Evolutionary conservation across 2,797 vertebrate genomes (phyloP).

Genomic region (Botia kubotai): DNA sequence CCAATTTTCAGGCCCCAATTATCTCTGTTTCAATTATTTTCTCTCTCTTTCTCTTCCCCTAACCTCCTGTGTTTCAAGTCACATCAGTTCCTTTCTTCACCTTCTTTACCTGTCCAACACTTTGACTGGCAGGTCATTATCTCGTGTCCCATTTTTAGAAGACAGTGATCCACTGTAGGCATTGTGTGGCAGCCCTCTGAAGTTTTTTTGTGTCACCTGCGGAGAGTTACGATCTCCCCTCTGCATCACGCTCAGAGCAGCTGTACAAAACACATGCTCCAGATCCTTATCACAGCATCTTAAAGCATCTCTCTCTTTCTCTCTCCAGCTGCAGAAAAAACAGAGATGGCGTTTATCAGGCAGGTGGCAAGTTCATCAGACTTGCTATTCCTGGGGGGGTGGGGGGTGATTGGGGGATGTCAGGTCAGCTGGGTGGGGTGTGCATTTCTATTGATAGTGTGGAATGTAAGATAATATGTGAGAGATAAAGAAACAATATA

Average conservation of each 20-base stretch:
- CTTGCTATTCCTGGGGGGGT: not conserved
- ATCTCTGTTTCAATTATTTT: constrained; percentile 16
- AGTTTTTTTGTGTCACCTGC: constrained; percentile 30
- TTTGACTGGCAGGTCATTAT: constrained; percentile 46
- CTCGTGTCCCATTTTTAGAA: constrained; percentile 28
- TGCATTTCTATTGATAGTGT: not conserved
- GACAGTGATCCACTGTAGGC: constrained; percentile 37
- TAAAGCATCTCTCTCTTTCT: not conserved
- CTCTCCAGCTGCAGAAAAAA: too few species aligned
- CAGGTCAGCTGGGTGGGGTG: constrained; percentile 8
- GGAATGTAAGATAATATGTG: not conserved
- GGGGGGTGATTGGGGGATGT: not conserved
- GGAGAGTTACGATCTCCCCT: constrained; percentile 29
- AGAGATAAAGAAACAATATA: not conserved
- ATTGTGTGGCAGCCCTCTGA: constrained; percentile 38
- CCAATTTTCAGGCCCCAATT: constrained; percentile 60
- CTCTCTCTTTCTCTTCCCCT: not conserved
- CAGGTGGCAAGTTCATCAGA: constrained; percentile 24
- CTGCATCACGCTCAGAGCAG: constrained; percentile 14
- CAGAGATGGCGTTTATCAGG: not conserved
- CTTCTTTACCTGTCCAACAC: constrained; percentile 8
- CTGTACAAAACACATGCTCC: constrained; percentile 3
- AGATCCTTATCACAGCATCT: constrained; percentile 31
- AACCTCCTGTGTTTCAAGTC: not conserved
- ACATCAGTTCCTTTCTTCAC: constrained; percentile 62